These are phyloP conservation scores for Megamerina dolium DNA, from an alignment of 2,888 invertebrate genomes.

Conservation along the genomic window DNA sequence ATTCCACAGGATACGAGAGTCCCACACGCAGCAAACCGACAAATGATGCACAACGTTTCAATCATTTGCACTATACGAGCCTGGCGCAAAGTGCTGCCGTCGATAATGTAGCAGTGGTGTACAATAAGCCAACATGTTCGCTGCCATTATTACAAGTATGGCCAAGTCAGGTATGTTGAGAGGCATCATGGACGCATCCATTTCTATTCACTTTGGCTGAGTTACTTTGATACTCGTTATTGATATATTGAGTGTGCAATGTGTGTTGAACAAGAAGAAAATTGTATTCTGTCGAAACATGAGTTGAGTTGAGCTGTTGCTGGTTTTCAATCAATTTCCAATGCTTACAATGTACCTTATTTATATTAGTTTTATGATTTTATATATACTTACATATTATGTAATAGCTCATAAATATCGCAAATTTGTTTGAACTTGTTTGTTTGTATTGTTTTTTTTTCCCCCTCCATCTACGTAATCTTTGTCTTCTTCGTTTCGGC, in stretches of 20 bases:
- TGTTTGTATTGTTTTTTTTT: slow-evolving; percentile 2
- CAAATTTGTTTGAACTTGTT: background rate
- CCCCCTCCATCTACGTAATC: no score
- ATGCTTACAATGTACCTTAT: no score
- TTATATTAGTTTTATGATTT: no score
- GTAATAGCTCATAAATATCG: no score
- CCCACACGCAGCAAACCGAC: slow-evolving; percentile 45
- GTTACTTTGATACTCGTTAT: no score
- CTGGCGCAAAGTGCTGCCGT: slow-evolving; percentile 35
- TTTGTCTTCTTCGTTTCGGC: slow-evolving; percentile 10
- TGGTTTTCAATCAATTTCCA: no score
- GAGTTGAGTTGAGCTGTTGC: slow-evolving; percentile 5
- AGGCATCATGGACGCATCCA: no score
- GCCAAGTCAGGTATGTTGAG: slow-evolving; percentile 55
- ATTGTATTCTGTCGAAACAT: no score
- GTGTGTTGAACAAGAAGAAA: no score
- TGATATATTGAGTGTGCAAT: no score
- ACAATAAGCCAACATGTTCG: slow-evolving; percentile 53
- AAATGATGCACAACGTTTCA: slow-evolving; percentile 45
- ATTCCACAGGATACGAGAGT: slow-evolving; percentile 53
- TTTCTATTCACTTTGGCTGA: no score
- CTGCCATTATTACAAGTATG: slow-evolving; percentile 60
- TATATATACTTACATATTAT: no score
- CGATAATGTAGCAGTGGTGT: slow-evolving; percentile 23
- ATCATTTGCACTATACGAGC: slow-evolving; percentile 42